phyloP scores from a whole-genome alignment of 2,888 invertebrate species.

The Microctonus hyperodae region DNA sequence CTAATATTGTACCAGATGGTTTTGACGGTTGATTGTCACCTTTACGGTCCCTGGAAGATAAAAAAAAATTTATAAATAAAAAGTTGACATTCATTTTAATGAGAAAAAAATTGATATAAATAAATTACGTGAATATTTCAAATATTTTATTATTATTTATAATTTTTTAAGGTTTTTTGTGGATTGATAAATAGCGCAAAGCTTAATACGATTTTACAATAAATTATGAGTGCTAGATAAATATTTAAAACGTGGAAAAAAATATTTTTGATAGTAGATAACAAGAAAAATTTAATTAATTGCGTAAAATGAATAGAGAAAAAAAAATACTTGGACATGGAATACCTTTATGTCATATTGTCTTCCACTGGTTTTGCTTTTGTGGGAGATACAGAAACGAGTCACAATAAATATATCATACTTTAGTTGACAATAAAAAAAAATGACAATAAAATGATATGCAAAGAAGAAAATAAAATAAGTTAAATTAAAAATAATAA shows the following conservation, averaged over 20 bases:
- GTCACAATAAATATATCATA: conserved; percentile 31
- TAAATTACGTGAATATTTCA: no score
- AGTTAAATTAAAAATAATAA: no score
- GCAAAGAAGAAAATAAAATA: conserved; percentile 24
- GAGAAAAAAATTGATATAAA: neutral
- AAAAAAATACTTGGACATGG: conserved; percentile 13
- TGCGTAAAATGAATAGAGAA: neutral
- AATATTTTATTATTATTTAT: neutral
- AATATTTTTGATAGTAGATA: neutral
- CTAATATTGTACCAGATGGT: conserved; percentile 57
- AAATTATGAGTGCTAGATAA: conserved; percentile 9
- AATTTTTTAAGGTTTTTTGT: neutral
- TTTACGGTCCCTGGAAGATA: conserved; percentile 57
- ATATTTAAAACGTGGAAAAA: conserved; percentile 4
- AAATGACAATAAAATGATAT: neutral
- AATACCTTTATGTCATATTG: conserved; percentile 59
- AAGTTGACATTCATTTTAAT: no score
- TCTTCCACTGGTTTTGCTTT: conserved; percentile 60
- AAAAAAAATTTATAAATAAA: conserved; percentile 30
- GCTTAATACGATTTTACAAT: no score
- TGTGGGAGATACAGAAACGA: conserved; percentile 48
- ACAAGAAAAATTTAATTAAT: neutral
- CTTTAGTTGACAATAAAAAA: neutral
- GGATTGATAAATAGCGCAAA: neutral
- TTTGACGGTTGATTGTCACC: conserved; percentile 60